Conservation (phyloP, 2,888 invertebrate genomes). For the Parascotia fuliginaria region DNA sequence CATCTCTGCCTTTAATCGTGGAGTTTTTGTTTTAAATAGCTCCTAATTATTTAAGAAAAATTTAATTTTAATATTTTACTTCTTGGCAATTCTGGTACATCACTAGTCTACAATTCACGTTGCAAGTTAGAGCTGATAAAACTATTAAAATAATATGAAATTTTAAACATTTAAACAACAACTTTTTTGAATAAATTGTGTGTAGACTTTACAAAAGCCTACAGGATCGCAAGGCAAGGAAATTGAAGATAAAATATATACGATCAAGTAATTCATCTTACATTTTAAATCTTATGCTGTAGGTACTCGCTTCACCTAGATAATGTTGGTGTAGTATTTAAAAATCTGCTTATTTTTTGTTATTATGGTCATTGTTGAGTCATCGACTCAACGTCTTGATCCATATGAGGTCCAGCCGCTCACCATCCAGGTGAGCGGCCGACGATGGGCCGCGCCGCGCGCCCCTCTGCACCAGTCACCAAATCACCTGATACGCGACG, state of each 20-base stretch:
- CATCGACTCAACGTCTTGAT: no score
- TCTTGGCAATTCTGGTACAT: slow-evolving; percentile 1
- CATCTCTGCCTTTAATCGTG: no score
- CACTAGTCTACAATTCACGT: not conserved
- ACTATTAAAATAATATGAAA: slow-evolving; percentile 5
- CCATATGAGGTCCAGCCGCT: no score
- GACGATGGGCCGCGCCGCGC: no score
- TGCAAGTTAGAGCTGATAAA: not conserved
- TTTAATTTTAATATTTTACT: no score
- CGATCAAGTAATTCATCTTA: slow-evolving; percentile 7
- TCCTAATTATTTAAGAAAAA: no score
- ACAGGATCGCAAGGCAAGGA: not conserved
- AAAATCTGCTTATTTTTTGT: no score
- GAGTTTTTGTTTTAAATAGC: no score
- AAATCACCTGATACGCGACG: no score
- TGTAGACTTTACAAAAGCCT: slow-evolving; percentile 10
- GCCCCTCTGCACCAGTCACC: no score
- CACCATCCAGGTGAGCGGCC: no score
- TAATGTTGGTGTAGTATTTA: not conserved
- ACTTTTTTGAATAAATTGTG: slow-evolving; percentile 12
- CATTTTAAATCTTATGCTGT: not conserved
- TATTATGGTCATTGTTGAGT: no score
- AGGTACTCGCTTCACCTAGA: not conserved
- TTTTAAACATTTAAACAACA: slow-evolving; percentile 5
- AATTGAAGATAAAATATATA: slow-evolving; percentile 17